These are phyloP conservation scores for Aspidapion aeneum DNA, from an alignment of 2,888 invertebrate genomes.

Conservation along the genomic window DNA sequence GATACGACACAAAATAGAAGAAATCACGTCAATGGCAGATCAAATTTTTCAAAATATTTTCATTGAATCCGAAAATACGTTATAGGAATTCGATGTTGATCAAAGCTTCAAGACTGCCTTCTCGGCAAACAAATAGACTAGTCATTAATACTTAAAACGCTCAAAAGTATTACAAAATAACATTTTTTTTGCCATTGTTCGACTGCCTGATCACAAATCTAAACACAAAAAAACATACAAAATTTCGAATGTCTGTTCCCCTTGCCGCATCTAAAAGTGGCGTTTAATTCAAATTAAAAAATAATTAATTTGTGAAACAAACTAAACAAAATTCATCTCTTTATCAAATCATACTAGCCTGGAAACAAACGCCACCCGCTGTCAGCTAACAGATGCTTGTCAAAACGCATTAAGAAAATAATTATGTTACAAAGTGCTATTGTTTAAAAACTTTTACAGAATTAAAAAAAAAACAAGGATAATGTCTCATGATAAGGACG, in stretches of 20 bases:
- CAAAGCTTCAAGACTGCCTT: neutral
- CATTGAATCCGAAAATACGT: neutral
- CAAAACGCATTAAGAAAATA: neutral
- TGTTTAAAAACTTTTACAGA: neutral
- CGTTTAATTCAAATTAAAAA: too few species aligned
- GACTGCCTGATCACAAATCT: too few species aligned
- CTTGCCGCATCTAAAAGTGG: too few species aligned
- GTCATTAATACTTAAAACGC: neutral
- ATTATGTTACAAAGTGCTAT: neutral
- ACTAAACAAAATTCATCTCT: too few species aligned
- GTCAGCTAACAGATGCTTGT: neutral
- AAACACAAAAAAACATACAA: too few species aligned
- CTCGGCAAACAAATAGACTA: neutral
- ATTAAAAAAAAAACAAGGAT: neutral
- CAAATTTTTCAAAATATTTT: neutral
- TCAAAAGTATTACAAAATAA: neutral
- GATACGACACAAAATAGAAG: neutral
- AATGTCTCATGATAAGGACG: neutral
- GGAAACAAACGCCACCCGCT: too few species aligned
- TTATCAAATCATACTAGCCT: neutral
- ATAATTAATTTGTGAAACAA: too few species aligned
- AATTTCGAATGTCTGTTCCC: too few species aligned
- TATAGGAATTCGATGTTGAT: neutral
- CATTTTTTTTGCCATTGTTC: too few species aligned
- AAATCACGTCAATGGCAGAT: neutral